Percentiles rank a stretch among this genome's conserved stretches.
These are phyloP conservation scores for Hemibagrus wyckioides DNA, from an alignment of 2,113 vertebrate genomes.

Conservation along the genomic window DNA sequence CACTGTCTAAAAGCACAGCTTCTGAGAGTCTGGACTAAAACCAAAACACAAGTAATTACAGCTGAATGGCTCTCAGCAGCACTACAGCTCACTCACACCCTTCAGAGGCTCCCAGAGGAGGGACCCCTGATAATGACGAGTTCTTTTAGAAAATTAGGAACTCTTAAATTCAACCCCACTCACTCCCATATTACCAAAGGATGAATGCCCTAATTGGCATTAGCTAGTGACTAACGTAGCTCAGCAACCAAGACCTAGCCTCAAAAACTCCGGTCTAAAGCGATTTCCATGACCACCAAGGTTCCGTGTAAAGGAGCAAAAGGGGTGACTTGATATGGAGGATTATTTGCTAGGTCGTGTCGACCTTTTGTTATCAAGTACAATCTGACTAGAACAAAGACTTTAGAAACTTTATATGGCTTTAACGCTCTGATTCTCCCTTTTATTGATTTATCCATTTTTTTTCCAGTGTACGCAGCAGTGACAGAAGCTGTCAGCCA, in stretches of 20 bases:
- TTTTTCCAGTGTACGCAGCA: constrained; percentile 9
- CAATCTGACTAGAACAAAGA: constrained; percentile 24
- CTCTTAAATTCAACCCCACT: not conserved
- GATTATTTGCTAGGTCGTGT: not conserved
- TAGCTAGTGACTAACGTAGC: not conserved
- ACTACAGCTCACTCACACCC: not conserved
- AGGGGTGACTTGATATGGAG: not conserved
- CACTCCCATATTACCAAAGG: not conserved
- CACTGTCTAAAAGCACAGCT: not conserved
- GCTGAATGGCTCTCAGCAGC: not conserved
- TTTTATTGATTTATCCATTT: constrained; percentile 45
- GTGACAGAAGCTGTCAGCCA: constrained; percentile 42
- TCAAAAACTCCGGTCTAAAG: not conserved
- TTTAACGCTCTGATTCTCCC: not conserved
- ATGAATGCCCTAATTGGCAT: constrained; percentile 21
- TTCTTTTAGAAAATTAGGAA: constrained; percentile 9
- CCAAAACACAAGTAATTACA: not conserved
- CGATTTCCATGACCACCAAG: not conserved
- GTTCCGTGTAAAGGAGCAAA: not conserved
- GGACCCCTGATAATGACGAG: constrained; percentile 1
- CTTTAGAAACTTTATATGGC: constrained; percentile 7
- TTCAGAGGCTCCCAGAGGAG: not conserved
- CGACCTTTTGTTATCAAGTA: constrained; percentile 2
- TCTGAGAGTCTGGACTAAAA: not conserved
- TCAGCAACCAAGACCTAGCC: constrained; percentile 12